Conservation (phyloP, 2,113 vertebrate species). For the Colius striatus region DNA sequence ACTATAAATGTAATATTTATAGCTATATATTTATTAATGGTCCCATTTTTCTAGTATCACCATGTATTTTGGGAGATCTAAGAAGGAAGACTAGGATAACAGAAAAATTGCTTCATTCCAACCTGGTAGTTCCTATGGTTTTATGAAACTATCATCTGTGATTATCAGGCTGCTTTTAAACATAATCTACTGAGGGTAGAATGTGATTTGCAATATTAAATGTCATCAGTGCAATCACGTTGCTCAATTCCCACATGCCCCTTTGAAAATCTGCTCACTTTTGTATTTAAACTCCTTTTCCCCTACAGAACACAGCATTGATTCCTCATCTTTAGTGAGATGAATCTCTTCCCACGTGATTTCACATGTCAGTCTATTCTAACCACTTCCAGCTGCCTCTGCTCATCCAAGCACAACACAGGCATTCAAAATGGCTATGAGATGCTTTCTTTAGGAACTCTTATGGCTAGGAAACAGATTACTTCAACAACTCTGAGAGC, state of each 20-base stretch:
- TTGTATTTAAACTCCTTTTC: constrained; percentile 37
- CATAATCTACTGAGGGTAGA: constrained; percentile 34
- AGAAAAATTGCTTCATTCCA: not conserved
- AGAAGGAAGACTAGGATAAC: not conserved
- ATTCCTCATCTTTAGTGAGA: not conserved
- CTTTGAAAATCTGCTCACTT: constrained; percentile 61
- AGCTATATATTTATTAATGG: not conserved
- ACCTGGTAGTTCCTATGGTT: not conserved
- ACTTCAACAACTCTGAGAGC: not conserved
- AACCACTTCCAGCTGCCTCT: constrained; percentile 48
- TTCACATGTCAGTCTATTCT: constrained; percentile 34
- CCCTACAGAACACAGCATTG: not conserved
- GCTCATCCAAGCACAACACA: not conserved
- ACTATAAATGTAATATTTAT: not conserved
- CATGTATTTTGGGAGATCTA: not conserved
- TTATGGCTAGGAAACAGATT: not conserved
- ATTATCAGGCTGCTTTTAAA: constrained; percentile 46
- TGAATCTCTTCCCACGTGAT: constrained; percentile 25
- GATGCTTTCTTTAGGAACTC: not conserved
- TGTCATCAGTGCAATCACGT: constrained; percentile 19
- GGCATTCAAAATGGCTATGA: not conserved
- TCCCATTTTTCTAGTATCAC: not conserved
- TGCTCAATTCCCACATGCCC: not conserved
- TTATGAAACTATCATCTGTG: constrained; percentile 46
- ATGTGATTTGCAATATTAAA: constrained; percentile 54